Conservation (phyloP, 2,113 vertebrate genomes). For the Lamprotornis superbus region DNA sequence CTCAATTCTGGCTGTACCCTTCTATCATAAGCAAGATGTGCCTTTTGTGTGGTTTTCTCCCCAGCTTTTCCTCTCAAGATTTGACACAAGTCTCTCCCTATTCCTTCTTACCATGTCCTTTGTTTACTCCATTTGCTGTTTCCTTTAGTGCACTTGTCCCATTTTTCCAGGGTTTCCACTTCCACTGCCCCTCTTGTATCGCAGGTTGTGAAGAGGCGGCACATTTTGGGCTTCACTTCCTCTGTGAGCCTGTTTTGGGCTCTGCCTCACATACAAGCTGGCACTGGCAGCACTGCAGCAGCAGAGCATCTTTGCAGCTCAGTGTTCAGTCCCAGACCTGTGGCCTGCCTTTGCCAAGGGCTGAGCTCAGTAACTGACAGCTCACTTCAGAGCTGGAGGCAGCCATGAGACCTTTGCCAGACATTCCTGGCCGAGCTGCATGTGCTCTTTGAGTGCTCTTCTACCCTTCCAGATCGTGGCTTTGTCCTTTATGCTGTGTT, state of each 20-base stretch:
- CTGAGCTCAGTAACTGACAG: background rate
- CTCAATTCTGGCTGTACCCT: background rate
- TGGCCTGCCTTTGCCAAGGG: background rate
- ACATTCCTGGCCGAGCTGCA: background rate
- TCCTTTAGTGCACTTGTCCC: background rate
- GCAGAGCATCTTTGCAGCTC: background rate
- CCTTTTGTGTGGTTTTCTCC: background rate
- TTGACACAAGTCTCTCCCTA: background rate
- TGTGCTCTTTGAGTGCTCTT: background rate
- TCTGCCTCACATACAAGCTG: background rate
- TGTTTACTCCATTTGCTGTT: background rate
- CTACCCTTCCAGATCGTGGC: background rate
- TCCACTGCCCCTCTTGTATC: accelerated
- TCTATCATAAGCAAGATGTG: background rate
- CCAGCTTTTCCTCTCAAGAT: background rate
- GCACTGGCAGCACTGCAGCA: background rate
- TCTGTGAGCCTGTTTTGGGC: background rate
- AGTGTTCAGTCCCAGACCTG: background rate
- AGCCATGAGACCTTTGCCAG: background rate
- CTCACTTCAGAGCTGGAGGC: background rate
- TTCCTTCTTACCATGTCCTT: background rate
- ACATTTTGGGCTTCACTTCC: background rate
- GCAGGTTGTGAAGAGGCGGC: background rate
- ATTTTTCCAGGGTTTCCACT: background rate
- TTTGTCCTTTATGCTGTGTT: background rate